Base-by-base conservation (phyloP, 2,797 vertebrate species). In the Tarsius wallacei region DNA sequence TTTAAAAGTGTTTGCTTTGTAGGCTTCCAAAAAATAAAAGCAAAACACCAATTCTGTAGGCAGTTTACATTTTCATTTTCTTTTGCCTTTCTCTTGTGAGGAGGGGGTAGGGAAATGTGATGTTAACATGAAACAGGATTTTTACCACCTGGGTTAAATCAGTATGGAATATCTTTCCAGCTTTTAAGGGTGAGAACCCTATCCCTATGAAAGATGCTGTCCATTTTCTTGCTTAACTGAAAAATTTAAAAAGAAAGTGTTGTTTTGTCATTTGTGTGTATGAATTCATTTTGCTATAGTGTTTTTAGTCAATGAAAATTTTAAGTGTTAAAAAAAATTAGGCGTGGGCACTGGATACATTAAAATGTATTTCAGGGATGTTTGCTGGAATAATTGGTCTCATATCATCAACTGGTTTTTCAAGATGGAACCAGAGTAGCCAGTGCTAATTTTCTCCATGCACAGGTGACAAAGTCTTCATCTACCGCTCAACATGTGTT, bases 101-200 rank as follows among this genome's bases (percentile, higher is more conserved):
- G 17, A 87, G 49, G 28, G 70, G 10, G 47, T 31, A 74, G 47
- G 31, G 93, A 97, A 97, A 88, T 61, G 22, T 70, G 51, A 80
- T 93, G 15, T 91, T 95, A 59, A 68, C 66, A 36, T 85, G 85
- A 84, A 97, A 82, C 26, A 68, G 80, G 74, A 71, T n/a, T 78
- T 95, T 97, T 91, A 80, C 26, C 74, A 93, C 94, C 21, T 81
- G 84, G 7, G 28, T 64, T 91, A 87, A 92, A 81, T 95, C 90
- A 93, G 13, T 70, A 26, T 64, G 42, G 78, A 57, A 49, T 63
- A 57, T 91, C 51, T 82, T 95, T 64, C 13, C 11, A 90, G 47
- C 64, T 84, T 24, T 74, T 94, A 59, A 73, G 51, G 36, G 59
- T 36, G 66, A 93, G 63, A 92, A 36, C 8, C 16, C 7, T 22